Conservation (phyloP, 2,113 vertebrate genomes). For the Corythornis vintsioides region DNA sequence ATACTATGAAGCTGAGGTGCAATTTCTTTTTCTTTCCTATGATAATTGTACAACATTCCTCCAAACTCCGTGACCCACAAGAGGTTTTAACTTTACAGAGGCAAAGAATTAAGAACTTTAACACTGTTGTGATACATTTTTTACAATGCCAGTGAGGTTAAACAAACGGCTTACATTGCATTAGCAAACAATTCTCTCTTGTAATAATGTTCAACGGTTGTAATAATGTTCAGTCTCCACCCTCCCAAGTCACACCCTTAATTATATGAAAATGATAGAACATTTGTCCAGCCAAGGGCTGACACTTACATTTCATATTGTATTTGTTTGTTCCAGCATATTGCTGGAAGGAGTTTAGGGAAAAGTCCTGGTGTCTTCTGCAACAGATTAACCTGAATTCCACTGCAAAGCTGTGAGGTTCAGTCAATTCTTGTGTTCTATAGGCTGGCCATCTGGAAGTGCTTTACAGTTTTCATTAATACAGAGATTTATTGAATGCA, state of each 20-base stretch:
- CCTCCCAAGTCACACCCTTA: not conserved
- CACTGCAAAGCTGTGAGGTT: not conserved
- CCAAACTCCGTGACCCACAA: not conserved
- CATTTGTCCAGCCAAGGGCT: not conserved
- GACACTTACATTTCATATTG: not conserved
- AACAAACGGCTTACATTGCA: not conserved
- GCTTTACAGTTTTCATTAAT: conserved; percentile 21
- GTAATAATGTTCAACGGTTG: not conserved
- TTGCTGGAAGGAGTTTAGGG: not conserved
- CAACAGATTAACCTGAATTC: conserved; percentile 13
- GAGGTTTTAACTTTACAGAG: not conserved
- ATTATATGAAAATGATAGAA: not conserved
- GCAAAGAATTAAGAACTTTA: not conserved
- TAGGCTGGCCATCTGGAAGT: conserved; percentile 22
- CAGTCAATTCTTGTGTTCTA: not conserved
- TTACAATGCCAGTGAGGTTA: not conserved
- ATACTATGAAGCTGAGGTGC: not conserved
- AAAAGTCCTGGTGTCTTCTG: not conserved
- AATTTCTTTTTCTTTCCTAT: not conserved
- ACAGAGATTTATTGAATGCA: conserved; percentile 6
- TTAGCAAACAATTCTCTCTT: not conserved
- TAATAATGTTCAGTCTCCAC: not conserved
- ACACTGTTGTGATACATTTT: not conserved
- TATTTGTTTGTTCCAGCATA: not conserved
- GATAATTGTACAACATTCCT: not conserved